Percentiles rank a stretch among this genome's conserved stretches.
Evolutionary conservation across 2,113 vertebrate species (phyloP).

Genomic region (Ginglymostoma cirratum): DNA sequence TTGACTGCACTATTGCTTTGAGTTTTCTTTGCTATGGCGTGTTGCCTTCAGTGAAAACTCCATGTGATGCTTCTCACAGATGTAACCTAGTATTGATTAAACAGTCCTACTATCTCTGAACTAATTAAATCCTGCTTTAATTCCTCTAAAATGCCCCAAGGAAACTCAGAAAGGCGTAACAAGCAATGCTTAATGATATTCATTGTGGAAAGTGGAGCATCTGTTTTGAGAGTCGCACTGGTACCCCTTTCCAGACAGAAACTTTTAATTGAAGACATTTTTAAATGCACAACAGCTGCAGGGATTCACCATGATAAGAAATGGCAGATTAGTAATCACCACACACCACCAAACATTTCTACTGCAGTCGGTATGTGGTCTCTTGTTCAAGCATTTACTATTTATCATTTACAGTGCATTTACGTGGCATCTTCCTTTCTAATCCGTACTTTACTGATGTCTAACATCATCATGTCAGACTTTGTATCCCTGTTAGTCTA

Average conservation of each 20-base stretch:
- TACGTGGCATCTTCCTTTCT: not conserved
- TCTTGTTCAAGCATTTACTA: not conserved
- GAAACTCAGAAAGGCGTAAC: slow-evolving; percentile 41
- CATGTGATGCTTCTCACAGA: slow-evolving; percentile 39
- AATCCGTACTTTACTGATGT: not conserved
- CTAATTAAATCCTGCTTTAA: slow-evolving; percentile 46
- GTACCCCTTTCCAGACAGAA: slow-evolving; percentile 39
- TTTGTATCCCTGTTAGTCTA: not conserved
- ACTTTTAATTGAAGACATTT: slow-evolving; percentile 40
- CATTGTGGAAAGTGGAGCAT: slow-evolving; percentile 39
- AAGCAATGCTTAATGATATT: slow-evolving; percentile 41
- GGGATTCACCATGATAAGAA: slow-evolving; percentile 11
- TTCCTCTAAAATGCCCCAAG: slow-evolving; percentile 29
- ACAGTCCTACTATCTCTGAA: not conserved
- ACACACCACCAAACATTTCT: slow-evolving; percentile 1
- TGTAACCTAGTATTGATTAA: slow-evolving; percentile 46
- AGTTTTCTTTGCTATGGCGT: slow-evolving; percentile 34
- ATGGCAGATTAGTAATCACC: not conserved
- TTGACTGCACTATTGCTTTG: slow-evolving; percentile 21
- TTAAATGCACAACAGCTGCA: slow-evolving; percentile 41
- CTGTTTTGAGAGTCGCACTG: slow-evolving; percentile 39
- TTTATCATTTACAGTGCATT: not conserved
- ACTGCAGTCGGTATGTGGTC: not conserved
- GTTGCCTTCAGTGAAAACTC: slow-evolving; percentile 38
- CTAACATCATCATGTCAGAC: not conserved